These are phyloP conservation scores for Piliocolobus tephrosceles DNA, from an alignment of 2,113 vertebrate species.

Conservation along the genomic window DNA sequence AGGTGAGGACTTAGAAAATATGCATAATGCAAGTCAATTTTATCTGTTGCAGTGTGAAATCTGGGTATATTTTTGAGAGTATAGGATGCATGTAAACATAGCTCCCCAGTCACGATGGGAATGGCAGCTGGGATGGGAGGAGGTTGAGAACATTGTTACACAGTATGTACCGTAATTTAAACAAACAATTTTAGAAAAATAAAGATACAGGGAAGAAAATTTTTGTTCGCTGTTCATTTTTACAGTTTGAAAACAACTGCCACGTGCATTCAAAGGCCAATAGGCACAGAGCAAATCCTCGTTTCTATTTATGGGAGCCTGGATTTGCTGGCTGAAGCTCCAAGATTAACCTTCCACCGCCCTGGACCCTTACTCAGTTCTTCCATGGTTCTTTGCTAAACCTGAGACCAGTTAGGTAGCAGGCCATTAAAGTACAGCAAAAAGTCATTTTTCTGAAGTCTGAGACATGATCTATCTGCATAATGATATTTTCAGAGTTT, in stretches of 20 bases:
- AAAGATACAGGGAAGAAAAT: not conserved
- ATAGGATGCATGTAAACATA: not conserved
- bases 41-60: not conserved
- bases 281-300: not conserved
- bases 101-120: not conserved
- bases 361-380: not conserved
- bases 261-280: not conserved
- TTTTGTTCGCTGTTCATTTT: not conserved
- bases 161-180: not conserved
- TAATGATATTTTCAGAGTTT: not conserved
- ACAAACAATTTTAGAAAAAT: not conserved
- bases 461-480: not conserved
- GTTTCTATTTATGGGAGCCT: not conserved
- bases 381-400: not conserved
- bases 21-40: not conserved
- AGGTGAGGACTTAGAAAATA: not conserved
- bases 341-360: not conserved
- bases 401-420: not conserved
- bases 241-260: not conserved
- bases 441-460: not conserved
- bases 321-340: not conserved
- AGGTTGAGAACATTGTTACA: not conserved
- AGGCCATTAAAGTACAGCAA: not conserved
- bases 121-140: not conserved
- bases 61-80: not conserved